A percentile compares a stretch with the other conserved stretches of the same genome.
These are phyloP conservation scores for Odontophorus gujanensis DNA, from an alignment of 2,113 vertebrate species.

Conservation along the genomic window DNA sequence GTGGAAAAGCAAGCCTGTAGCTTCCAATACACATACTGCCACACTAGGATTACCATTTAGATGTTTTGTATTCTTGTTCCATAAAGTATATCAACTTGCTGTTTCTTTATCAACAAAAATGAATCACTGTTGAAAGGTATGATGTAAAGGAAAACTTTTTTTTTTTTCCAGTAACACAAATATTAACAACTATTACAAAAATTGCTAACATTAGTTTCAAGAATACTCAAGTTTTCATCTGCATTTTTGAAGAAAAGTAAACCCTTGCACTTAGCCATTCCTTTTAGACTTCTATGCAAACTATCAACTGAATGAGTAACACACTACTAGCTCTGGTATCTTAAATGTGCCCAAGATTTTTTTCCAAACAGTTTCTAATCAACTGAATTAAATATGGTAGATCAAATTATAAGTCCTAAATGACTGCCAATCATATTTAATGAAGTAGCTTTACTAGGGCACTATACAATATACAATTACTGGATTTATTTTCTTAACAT, in stretches of 20 bases:
- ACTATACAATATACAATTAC: not conserved
- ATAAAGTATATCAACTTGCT: not conserved
- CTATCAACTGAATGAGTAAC: not conserved
- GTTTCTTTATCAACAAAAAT: not conserved
- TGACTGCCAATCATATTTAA: not conserved
- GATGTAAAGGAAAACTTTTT: not conserved
- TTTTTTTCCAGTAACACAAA: not conserved
- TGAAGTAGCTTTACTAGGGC: not conserved
- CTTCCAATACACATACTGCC: not conserved
- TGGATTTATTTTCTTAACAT: not conserved
- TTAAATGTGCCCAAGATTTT: not conserved
- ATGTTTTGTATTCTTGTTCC: not conserved
- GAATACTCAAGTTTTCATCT: not conserved
- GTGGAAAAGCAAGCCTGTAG: not conserved
- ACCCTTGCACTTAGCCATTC: not conserved
- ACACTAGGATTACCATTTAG: not conserved
- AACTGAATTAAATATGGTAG: not conserved
- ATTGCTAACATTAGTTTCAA: not conserved
- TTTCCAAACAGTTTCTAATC: not conserved
- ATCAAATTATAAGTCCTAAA: not conserved
- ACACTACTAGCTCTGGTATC: not conserved
- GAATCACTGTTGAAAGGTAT: not conserved
- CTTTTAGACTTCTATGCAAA: not conserved
- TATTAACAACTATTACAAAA: not conserved
- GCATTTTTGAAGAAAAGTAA: not conserved